These are phyloP conservation scores for Drosophila miranda DNA, from an alignment of 1,140 invertebrate species.

Conservation along the genomic window DNA sequence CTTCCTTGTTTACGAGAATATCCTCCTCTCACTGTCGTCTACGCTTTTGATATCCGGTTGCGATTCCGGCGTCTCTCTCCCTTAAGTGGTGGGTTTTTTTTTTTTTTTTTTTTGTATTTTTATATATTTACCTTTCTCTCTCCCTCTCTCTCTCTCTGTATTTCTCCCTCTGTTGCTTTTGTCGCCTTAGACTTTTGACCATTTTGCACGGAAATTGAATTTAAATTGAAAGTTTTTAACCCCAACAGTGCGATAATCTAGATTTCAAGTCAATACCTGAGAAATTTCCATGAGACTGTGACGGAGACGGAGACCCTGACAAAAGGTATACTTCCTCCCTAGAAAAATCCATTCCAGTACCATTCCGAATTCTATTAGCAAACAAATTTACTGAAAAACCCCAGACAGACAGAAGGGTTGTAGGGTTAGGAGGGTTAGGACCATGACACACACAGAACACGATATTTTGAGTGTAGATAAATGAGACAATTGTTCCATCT, in stretches of 20 bases:
- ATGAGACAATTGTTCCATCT: conserved; percentile 53
- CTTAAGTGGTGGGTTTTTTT: conserved; percentile 75
- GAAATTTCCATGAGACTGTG: conserved; percentile 55
- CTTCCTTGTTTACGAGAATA: conserved; percentile 42
- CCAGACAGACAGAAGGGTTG: background rate
- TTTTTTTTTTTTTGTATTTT: conserved; percentile 40
- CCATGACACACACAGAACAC: conserved; percentile 47
- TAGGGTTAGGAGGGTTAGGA: conserved; percentile 31
- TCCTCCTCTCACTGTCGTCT: conserved; percentile 40
- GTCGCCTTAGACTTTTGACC: conserved; percentile 72
- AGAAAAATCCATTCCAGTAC: conserved; percentile 44
- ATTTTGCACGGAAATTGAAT: conserved; percentile 80
- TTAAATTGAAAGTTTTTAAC: conserved; percentile 80
- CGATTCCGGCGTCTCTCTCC: conserved; percentile 41
- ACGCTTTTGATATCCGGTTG: conserved; percentile 73
- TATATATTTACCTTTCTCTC: conserved; percentile 29
- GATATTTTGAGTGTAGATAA: conserved; percentile 52
- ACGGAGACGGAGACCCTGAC: conserved; percentile 16
- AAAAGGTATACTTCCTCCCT: conserved; percentile 43
- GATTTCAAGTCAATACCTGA: conserved; percentile 46
- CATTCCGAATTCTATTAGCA: conserved; percentile 73
- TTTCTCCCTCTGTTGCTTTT: conserved; percentile 39
- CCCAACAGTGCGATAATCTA: conserved; percentile 72
- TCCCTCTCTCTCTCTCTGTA: background rate
- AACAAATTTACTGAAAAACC: conserved; percentile 61